Evolutionary conservation across 2,888 invertebrate genomes (phyloP), one percentile per base, ranked within the genome.

Genomic region (Torymus tubicola): DNA sequence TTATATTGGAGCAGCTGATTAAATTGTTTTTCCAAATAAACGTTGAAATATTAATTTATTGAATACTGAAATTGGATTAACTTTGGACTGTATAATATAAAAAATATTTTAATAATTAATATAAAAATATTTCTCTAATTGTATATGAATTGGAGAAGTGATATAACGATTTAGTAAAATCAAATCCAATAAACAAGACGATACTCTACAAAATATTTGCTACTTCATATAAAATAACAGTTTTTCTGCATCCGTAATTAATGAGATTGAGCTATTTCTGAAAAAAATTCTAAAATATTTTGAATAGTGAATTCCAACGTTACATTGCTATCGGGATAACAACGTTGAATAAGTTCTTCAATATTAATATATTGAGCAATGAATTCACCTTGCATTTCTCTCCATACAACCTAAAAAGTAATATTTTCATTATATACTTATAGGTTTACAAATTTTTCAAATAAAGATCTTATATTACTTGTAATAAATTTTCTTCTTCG

Each of bases 371-470:
- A 98, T 91, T 99, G 99, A 86, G 96, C 95, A 86, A 99, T 96
- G 92, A 99, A 99, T 93, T 99, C 99, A 91, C 99, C 98, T 93
- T 99, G 99, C 99, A 99, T 99, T 86, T 98, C 97, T 89, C 98
- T 94, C 99, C 99, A 99, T 79, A 99, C 99, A 71, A 99, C 99
- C 94, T 96, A 92, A 10, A 78, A 73, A 79, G 75, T 55, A 80
- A 53, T 16, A 63, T 1, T 58, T 52, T 50, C 3, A 67, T 42
- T 68, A 61, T 42, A 42, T 12, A 16, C 57, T 31, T 71, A 73
- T 73, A 65, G 55, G 70, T 16, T 60, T 69, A 68, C 18, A 42
- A 61, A 18, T 67, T 77, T 10, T 57, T 0, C 53, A 55, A 61
- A 10, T 31, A 63, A 63, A 71, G 55, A 53, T 65, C 11, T 60